Evolutionary conservation across 1,140 invertebrate species (phyloP).

Genomic region (Apis cerana): DNA sequence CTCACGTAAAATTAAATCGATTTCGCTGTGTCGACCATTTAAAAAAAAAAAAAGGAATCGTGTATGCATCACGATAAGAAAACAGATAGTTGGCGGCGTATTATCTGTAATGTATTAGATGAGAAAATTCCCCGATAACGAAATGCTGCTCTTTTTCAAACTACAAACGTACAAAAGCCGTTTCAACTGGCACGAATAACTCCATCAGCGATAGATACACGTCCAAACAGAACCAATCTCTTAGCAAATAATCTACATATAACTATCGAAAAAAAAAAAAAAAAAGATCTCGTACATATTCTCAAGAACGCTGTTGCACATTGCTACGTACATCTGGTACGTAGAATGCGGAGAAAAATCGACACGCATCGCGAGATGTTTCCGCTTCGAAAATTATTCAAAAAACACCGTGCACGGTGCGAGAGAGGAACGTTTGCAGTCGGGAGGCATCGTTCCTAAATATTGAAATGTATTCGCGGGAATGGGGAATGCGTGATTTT

Average conservation of each 20-base stretch:
- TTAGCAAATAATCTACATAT: too few species aligned
- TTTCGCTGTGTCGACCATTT: constrained; percentile 1
- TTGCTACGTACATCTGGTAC: neutral
- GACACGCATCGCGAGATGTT: neutral
- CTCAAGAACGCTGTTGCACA: too few species aligned
- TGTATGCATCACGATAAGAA: constrained; percentile 22
- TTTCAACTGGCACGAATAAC: neutral
- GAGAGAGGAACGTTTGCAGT: neutral
- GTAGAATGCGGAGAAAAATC: neutral
- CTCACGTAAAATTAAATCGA: neutral
- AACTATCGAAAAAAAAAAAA: too few species aligned
- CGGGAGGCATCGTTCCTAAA: constrained; percentile 8
- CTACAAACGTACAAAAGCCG: neutral
- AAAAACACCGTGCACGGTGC: neutral
- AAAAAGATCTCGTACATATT: too few species aligned
- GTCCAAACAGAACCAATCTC: too few species aligned
- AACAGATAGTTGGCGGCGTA: neutral
- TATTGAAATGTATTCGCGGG: constrained; percentile 44
- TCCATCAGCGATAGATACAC: neutral
- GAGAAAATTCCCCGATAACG: constrained; percentile 14
- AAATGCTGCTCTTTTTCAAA: neutral
- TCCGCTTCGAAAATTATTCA: neutral
- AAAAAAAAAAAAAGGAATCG: neutral
- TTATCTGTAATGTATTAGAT: constrained; percentile 24
- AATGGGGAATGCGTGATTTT: constrained; percentile 21